These are phyloP conservation scores for Leptoteleia sp. DNA, from an alignment of 1,140 invertebrate genomes.

Conservation along the genomic window DNA sequence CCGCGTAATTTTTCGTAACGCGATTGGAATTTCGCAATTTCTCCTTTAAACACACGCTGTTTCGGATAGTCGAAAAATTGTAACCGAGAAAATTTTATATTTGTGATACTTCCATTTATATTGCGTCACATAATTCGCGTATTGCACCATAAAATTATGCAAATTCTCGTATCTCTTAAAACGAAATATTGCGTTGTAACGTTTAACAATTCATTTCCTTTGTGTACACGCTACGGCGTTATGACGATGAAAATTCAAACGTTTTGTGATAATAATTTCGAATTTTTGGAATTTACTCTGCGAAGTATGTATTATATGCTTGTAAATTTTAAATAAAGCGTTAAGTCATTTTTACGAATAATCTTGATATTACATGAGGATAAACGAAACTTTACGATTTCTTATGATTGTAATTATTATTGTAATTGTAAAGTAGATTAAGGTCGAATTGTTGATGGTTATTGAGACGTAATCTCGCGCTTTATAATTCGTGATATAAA, in stretches of 20 bases:
- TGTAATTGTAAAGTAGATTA: conserved; percentile 30
- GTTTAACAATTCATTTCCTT: conserved; percentile 2
- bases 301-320: conserved; percentile 32
- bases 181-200: not conserved
- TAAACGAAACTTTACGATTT: too few species aligned
- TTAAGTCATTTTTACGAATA: conserved; percentile 28
- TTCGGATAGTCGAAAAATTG: not conserved
- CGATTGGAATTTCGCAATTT: not conserved
- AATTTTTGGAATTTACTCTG: conserved; percentile 20
- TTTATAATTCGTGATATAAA: conserved; percentile 26
- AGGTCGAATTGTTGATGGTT: conserved; percentile 41
- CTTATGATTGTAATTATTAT: conserved; percentile 13
- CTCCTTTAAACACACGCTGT: not conserved
- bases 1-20: too few species aligned
- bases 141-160: too few species aligned
- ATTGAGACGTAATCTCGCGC: conserved; percentile 34
- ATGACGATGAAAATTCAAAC: conserved; percentile 15
- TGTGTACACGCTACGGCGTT: not conserved
- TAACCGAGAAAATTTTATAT: not conserved
- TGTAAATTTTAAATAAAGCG: conserved; percentile 24
- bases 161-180: too few species aligned
- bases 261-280: conserved; percentile 32
- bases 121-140: too few species aligned
- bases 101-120: too few species aligned
- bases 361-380: conserved; percentile 18